Evolutionary conservation across 2,888 invertebrate genomes (phyloP), one percentile per base, ranked within the genome.

Genomic region (Glyphotaelius pellucidus): DNA sequence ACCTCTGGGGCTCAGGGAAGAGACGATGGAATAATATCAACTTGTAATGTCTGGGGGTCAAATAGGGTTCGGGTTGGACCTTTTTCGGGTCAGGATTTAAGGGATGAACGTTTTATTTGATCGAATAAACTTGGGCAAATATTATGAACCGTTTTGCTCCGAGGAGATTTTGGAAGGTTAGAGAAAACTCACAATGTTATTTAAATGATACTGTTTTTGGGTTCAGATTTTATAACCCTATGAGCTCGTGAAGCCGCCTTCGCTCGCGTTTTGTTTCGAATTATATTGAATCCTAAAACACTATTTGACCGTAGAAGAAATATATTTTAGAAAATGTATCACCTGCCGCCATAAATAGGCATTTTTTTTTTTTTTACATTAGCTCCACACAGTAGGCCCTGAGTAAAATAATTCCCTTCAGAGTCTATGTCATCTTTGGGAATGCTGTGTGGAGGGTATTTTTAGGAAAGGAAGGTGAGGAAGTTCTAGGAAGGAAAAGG

Each of bases 11-110:
- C 79, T 25, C 38, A 92, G 90, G 83, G 86, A 52, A 90, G 81
- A 90, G 92, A 87, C 92, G 92, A 92, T 90, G 90, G 90, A 92
- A 92, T 92, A 92, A 92, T 92, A 92, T 92, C 92, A 92, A 92
- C 92, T 90, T 92, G 90, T 92, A 92, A 90, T 90, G 84, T 92
- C 90, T 79, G 92, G 86, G 67, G 86, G 86, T 86, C 86, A 86
- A 86, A 86, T 86, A 86, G 47, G 86, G 67, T 67, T 67, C 67
- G 67, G 86, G 86, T 86, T 30, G 86, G 42, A 86, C 86, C 86
- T 86, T 86, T 86, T 86, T 42, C n/a, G 86, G 86, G 35, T 42
- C 35, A 42, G 86, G 42, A 42, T 38, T 86, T 86, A 86, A 86
- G 30, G 86, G 86, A 86, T 86, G 86, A 38, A 86, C 86, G 30